A percentile compares a stretch with the other conserved stretches of the same genome.
phyloP scores from a whole-genome alignment of 2,888 invertebrate genomes.

The Synergus gifuensis region DNA sequence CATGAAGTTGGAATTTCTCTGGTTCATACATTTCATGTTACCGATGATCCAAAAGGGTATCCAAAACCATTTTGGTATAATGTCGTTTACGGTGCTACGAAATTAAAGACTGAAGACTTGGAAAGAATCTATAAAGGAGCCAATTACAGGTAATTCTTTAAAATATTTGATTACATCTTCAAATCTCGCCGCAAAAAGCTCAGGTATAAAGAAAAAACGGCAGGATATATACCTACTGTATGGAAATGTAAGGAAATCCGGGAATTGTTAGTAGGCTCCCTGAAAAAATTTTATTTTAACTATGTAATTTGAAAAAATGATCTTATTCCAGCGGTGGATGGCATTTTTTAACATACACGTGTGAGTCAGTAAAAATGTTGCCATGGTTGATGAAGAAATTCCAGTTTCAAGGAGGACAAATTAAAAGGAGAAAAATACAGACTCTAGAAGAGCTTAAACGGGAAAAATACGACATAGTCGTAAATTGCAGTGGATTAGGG shows the following conservation, averaged over 20 bases:
- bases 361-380: conserved; percentile 83
- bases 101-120: conserved; percentile 75
- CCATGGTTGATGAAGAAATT: conserved; percentile 84
- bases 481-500: conserved; percentile 89
- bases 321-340: conserved; percentile 80
- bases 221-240: conserved; percentile 1
- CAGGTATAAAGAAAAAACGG: too few species aligned
- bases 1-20: conserved; percentile 79
- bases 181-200: too few species aligned
- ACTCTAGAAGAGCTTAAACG: conserved; percentile 78
- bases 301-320: conserved; percentile 2
- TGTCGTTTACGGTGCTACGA: conserved; percentile 77
- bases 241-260: neutral
- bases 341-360: conserved; percentile 84
- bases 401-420: conserved; percentile 80
- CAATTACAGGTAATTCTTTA: conserved; percentile 74
- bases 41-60: conserved; percentile 68
- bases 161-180: neutral
- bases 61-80: conserved; percentile 76
- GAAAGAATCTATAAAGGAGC: conserved; percentile 62
- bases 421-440: conserved; percentile 79
- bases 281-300: neutral
- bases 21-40: conserved; percentile 76
- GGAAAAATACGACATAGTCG: conserved; percentile 82
- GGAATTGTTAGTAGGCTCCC: neutral